A percentile compares a stretch with the other conserved stretches of the same genome.
Evolutionary conservation across 2,113 vertebrate species (phyloP).

Genomic region (Porphyrio hochstetteri): DNA sequence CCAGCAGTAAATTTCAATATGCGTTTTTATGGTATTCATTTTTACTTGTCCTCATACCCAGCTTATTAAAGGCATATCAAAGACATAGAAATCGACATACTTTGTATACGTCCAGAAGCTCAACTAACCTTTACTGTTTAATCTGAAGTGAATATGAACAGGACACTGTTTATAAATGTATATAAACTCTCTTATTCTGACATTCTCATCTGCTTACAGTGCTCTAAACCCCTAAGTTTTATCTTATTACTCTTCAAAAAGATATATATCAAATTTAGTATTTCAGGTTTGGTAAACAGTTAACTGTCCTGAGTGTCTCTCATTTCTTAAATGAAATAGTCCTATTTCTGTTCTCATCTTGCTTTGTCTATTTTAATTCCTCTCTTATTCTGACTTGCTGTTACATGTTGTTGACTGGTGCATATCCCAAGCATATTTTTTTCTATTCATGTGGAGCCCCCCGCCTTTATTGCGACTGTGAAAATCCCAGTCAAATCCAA

Average conservation of each 20-base stretch:
- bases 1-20: neutral
- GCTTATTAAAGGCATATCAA: neutral
- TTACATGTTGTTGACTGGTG: neutral
- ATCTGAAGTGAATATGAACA: neutral
- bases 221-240: neutral
- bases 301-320: neutral
- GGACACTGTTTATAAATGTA: neutral
- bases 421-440: neutral
- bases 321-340: neutral
- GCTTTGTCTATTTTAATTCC: neutral
- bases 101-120: neutral
- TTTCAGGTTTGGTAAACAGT: neutral
- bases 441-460: fast-evolving
- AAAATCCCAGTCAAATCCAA: neutral
- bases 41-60: neutral
- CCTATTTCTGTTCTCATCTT: neutral
- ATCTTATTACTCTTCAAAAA: neutral
- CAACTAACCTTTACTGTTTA: neutral
- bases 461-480: neutral
- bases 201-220: neutral
- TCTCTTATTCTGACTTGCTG: neutral
- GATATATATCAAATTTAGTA: neutral
- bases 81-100: neutral
- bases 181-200: neutral
- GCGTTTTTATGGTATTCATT: neutral